A percentile compares a stretch with the other conserved stretches of the same genome.
Conservation (phyloP, 2,888 invertebrate genomes). For the Catonia carolina region DNA sequence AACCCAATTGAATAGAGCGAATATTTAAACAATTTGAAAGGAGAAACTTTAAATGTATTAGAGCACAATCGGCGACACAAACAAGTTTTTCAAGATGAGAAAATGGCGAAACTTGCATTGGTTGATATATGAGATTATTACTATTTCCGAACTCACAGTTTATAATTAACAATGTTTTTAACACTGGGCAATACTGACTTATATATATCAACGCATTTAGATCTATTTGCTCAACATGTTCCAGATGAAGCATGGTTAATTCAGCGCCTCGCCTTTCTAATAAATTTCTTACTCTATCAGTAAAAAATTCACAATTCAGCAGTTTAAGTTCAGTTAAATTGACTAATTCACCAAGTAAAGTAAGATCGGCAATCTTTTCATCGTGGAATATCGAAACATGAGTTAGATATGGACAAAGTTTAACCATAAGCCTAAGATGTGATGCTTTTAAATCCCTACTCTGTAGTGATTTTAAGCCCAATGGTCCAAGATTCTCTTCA, state of each 20-base stretch:
- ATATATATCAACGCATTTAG: slow-evolving; percentile 64
- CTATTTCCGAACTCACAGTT: slow-evolving; percentile 65
- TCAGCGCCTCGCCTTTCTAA: slow-evolving; percentile 61
- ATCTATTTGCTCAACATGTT: slow-evolving; percentile 68
- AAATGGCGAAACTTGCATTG: slow-evolving; percentile 55
- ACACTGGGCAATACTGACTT: slow-evolving; percentile 64
- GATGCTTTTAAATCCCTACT: slow-evolving; percentile 58
- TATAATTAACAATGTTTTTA: slow-evolving; percentile 59
- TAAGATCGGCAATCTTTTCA: slow-evolving; percentile 57
- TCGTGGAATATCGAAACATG: slow-evolving; percentile 61
- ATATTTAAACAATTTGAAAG: slow-evolving; percentile 58
- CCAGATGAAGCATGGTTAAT: slow-evolving; percentile 57
- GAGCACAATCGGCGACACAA: slow-evolving; percentile 59
- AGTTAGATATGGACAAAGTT: slow-evolving; percentile 59
- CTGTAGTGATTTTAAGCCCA: slow-evolving; percentile 55
- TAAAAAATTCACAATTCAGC: slow-evolving; percentile 63
- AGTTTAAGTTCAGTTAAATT: slow-evolving; percentile 59
- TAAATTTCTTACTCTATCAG: slow-evolving; percentile 59
- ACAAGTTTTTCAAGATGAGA: slow-evolving; percentile 58
- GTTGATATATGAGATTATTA: slow-evolving; percentile 38
- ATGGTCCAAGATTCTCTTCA: slow-evolving; percentile 47
- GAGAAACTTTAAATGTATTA: slow-evolving; percentile 59
- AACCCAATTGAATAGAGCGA: slow-evolving; percentile 61
- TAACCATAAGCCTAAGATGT: slow-evolving; percentile 57
- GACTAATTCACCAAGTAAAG: slow-evolving; percentile 54